Evolutionary conservation across 2,797 vertebrate genomes (phyloP).

Genomic region (Periophthalmus magnuspinnatus): DNA sequence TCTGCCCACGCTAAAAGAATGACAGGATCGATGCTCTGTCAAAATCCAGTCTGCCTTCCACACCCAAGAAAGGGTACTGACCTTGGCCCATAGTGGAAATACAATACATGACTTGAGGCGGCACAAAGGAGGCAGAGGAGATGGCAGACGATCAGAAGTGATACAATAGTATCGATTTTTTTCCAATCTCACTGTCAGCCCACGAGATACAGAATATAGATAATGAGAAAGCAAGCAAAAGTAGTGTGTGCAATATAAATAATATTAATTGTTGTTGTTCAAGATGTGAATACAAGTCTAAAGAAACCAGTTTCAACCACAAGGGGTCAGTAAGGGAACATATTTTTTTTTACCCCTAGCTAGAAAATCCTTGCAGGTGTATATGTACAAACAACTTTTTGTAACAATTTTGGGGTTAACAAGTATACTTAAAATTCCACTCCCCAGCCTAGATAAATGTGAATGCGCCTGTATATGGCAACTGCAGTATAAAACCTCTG

Average conservation of each 20-base stretch:
- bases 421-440: too few species aligned
- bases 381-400: too few species aligned
- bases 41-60: conserved; percentile 28
- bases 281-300: too few species aligned
- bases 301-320: neutral
- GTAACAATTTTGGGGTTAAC: too few species aligned
- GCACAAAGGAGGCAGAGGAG: conserved; percentile 13
- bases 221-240: neutral
- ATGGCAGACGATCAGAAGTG: neutral
- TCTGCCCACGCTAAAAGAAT: conserved; percentile 57
- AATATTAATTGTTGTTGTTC: too few species aligned
- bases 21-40: conserved; percentile 41
- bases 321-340: neutral
- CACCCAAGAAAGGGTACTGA: conserved; percentile 35
- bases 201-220: neutral
- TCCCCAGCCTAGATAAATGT: neutral
- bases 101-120: neutral
- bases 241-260: neutral
- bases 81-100: conserved; percentile 22
- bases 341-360: neutral
- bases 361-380: neutral
- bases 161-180: conserved; percentile 2
- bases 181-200: neutral
- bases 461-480: neutral
- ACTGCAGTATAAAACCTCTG: neutral